Evolutionary conservation across 2,113 vertebrate species (phyloP).

Genomic region (Callopanchax toddi): DNA sequence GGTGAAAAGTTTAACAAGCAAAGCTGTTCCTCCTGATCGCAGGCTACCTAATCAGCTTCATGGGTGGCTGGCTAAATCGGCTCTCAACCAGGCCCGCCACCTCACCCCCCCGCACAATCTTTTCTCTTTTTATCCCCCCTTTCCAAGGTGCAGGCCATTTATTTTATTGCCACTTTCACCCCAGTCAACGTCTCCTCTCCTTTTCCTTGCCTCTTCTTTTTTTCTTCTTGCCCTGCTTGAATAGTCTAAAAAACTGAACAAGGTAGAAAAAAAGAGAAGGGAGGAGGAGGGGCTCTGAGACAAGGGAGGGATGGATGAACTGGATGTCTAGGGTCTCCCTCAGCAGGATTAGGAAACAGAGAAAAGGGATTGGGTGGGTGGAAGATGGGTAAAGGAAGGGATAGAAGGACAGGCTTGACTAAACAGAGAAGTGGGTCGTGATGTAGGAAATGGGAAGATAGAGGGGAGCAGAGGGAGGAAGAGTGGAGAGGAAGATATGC

Average conservation of each 20-base stretch:
- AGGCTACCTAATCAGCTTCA: conserved; percentile 99
- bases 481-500: conserved; percentile 46
- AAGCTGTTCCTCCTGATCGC: conserved; percentile 99
- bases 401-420: conserved; percentile 74
- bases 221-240: conserved; percentile 13
- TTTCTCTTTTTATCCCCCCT: conserved; percentile 58
- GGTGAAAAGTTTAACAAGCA: conserved; percentile 99
- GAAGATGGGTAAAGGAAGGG: conserved; percentile 65
- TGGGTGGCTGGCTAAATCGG: conserved; percentile 98
- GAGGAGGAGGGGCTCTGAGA: conserved; percentile 28
- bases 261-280: conserved; percentile 30
- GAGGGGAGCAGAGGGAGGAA: conserved; percentile 49
- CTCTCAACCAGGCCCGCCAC: conserved; percentile 70
- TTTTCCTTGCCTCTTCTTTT: conserved; percentile 38
- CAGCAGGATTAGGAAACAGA: conserved; percentile 72
- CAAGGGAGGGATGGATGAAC: conserved; percentile 64
- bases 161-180: conserved; percentile 75
- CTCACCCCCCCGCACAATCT: conserved; percentile 38
- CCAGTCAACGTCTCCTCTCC: conserved; percentile 34
- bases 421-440: conserved; percentile 74
- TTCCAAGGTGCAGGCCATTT: conserved; percentile 89
- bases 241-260: conserved; percentile 49
- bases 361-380: conserved; percentile 66
- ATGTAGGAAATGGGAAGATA: conserved; percentile 71
- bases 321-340: conserved; percentile 70